phyloP scores from a whole-genome alignment of 1,140 invertebrate genomes.

The Heliothis subflexa region DNA sequence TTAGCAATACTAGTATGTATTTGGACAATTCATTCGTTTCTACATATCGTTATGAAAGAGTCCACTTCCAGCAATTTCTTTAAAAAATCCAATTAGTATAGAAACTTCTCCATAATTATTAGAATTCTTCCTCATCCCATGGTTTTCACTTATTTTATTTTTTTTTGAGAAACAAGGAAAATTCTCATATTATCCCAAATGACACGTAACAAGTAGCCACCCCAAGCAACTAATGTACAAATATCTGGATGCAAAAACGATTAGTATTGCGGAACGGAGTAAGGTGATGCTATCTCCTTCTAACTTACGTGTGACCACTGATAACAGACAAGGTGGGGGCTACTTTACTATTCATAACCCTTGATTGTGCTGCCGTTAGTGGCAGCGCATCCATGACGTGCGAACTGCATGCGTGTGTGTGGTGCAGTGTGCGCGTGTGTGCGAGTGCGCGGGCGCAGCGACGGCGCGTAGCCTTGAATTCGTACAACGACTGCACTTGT shows the following conservation, averaged over 20 bases:
- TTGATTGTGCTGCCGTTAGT: constrained; percentile 50
- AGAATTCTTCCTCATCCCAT: no score
- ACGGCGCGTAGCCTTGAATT: constrained; percentile 69
- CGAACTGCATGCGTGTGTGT: constrained; percentile 27
- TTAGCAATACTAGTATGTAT: no score
- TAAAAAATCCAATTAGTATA: no score
- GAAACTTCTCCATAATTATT: no score
- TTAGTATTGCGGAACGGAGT: constrained; percentile 35
- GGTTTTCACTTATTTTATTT: not conserved
- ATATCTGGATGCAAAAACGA: constrained; percentile 47
- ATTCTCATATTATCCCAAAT: constrained; percentile 24
- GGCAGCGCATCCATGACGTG: constrained; percentile 47
- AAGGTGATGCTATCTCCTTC: constrained; percentile 26
- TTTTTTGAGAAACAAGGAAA: not conserved
- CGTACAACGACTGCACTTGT: constrained; percentile 80
- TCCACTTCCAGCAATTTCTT: no score
- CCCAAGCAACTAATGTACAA: constrained; percentile 43
- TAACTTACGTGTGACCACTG: not conserved
- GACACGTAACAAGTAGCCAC: constrained; percentile 8
- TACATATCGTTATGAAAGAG: no score
- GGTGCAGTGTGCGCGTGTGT: constrained; percentile 46
- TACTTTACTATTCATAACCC: constrained; percentile 48
- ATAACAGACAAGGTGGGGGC: constrained; percentile 30
- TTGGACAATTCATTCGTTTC: no score
- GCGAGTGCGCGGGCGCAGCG: constrained; percentile 58